These are phyloP conservation scores for Cremastinae sp. DNA, from an alignment of 2,888 invertebrate species.

Conservation along the genomic window DNA sequence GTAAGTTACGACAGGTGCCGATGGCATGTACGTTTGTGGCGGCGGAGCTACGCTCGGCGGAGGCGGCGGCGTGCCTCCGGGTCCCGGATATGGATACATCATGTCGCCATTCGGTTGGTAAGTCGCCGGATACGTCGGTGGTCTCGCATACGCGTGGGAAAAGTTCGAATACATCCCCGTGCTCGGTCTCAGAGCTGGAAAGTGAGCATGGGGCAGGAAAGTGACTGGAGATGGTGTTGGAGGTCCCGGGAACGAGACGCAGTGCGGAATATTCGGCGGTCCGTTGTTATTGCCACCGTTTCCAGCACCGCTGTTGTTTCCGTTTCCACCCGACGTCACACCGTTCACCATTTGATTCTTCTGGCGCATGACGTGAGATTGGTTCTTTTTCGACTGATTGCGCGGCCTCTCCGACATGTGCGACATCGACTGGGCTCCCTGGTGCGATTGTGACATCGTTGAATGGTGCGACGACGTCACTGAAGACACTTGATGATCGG, in stretches of 20 bases:
- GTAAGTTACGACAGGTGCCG: slow-evolving; percentile 74
- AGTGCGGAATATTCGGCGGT: slow-evolving; percentile 73
- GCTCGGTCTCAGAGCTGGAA: slow-evolving; percentile 75
- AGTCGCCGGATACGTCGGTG: slow-evolving; percentile 79
- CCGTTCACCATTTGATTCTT: slow-evolving; percentile 77
- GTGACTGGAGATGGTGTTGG: slow-evolving; percentile 73
- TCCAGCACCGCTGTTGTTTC: slow-evolving; percentile 37
- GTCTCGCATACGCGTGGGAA: slow-evolving; percentile 76
- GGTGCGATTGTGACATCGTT: slow-evolving; percentile 73
- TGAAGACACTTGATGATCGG: slow-evolving; percentile 63
- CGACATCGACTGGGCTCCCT: slow-evolving; percentile 74
- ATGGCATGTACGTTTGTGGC: slow-evolving; percentile 75
- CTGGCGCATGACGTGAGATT: slow-evolving; percentile 74
- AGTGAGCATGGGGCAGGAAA: slow-evolving; percentile 77
- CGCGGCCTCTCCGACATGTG: slow-evolving; percentile 71
- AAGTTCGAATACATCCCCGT: slow-evolving; percentile 76
- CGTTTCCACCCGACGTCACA: slow-evolving; percentile 63
- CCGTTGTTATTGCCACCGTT: slow-evolving; percentile 41
- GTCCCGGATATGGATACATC: slow-evolving; percentile 77
- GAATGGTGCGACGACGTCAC: slow-evolving; percentile 71
- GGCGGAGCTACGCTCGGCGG: slow-evolving; percentile 70
- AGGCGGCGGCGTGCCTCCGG: slow-evolving; percentile 68
- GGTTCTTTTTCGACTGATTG: slow-evolving; percentile 70
- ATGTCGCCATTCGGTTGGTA: slow-evolving; percentile 82
- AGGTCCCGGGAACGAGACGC: slow-evolving; percentile 71